Evolutionary conservation across 1,140 invertebrate species (phyloP).

Genomic region (Drosophila punjabiensis): DNA sequence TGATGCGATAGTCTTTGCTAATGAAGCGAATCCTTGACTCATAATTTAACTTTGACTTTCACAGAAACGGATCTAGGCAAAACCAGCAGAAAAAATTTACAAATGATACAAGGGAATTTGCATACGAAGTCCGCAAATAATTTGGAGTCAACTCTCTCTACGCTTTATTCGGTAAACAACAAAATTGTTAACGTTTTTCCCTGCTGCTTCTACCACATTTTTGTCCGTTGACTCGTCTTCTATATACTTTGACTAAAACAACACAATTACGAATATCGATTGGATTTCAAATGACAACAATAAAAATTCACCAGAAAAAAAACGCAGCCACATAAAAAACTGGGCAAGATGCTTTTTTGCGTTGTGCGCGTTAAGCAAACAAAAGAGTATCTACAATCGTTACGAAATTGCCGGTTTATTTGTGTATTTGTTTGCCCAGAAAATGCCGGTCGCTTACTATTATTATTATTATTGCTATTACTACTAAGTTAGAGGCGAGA

Average conservation of each 20-base stretch:
- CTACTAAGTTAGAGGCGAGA: constrained; percentile 25
- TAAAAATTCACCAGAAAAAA: constrained; percentile 27
- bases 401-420: constrained; percentile 44
- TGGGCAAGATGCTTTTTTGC: constrained; percentile 53
- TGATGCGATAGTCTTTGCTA: constrained; percentile 18
- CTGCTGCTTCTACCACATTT: constrained; percentile 51
- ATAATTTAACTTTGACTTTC: constrained; percentile 23
- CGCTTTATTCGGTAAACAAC: constrained; percentile 27
- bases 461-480: constrained; percentile 28
- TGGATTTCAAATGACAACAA: constrained; percentile 47
- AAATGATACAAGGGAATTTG: constrained; percentile 37
- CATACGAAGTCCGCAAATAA: constrained; percentile 23
- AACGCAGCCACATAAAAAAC: constrained; percentile 40
- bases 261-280: constrained; percentile 58
- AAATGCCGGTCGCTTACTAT: constrained; percentile 52
- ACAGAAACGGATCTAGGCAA: constrained; percentile 12
- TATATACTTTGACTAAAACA: constrained; percentile 24
- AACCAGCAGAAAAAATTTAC: neutral
- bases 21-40: constrained; percentile 46
- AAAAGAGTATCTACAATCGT: constrained; percentile 10
- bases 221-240: constrained; percentile 55
- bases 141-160: constrained; percentile 16
- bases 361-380: constrained; percentile 33
- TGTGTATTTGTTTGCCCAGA: constrained; percentile 41
- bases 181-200: constrained; percentile 31